Percentiles rank a stretch among this genome's conserved stretches.
Conservation (phyloP, 2,888 invertebrate genomes). For the Physocephala rufipes region DNA sequence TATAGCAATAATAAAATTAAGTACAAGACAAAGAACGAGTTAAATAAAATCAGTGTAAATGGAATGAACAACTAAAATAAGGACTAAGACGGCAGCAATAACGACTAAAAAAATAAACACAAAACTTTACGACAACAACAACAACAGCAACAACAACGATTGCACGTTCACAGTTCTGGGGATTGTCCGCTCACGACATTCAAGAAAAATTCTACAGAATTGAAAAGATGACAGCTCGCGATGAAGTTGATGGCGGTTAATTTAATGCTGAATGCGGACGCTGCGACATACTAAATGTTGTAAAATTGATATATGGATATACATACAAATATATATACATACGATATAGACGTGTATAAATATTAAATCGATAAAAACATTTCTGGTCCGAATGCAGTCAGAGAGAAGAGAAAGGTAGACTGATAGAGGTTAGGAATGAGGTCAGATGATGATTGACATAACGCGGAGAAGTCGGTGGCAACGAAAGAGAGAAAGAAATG, state of each 20-base stretch:
- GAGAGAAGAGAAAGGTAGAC: neutral
- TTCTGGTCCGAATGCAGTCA: neutral
- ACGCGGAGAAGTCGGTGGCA: no score
- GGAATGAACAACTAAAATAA: neutral
- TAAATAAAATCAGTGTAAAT: slow-evolving; percentile 6
- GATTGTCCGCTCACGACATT: slow-evolving; percentile 30
- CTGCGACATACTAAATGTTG: neutral
- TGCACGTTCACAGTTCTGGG: slow-evolving; percentile 10
- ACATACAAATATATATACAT: neutral
- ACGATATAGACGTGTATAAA: slow-evolving; percentile 1
- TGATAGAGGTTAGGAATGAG: neutral
- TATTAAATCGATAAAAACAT: neutral
- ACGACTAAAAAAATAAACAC: neutral
- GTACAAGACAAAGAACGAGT: slow-evolving; percentile 6
- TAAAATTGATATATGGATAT: neutral
- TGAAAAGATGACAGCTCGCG: slow-evolving; percentile 14
- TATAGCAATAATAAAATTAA: neutral
- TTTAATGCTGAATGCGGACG: neutral
- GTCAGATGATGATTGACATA: neutral
- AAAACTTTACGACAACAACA: neutral
- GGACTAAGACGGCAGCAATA: neutral
- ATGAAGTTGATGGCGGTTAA: slow-evolving; percentile 16
- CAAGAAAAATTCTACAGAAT: slow-evolving; percentile 18
- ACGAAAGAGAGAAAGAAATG: no score
- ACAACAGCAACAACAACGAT: slow-evolving; percentile 18